These are phyloP conservation scores for Nycticebus coucang DNA, from an alignment of 2,113 vertebrate genomes.

Conservation along the genomic window DNA sequence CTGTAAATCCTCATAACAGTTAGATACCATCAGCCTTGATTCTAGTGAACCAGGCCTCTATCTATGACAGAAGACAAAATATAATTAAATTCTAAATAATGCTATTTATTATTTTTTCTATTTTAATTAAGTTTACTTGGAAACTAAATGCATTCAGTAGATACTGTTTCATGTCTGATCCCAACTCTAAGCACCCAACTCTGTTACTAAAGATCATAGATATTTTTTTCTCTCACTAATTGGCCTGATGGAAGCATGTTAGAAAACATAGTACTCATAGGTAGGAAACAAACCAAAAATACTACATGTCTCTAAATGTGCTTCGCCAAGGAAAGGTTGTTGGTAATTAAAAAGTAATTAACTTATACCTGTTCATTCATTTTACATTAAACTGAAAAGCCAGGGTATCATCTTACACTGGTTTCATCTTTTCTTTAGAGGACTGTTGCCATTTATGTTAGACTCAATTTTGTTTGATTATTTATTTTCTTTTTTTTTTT, in stretches of 20 bases:
- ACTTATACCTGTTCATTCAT: not conserved
- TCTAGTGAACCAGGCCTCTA: not conserved
- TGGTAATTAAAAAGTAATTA: not conserved
- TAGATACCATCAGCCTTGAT: not conserved
- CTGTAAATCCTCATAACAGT: not conserved
- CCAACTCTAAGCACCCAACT: not conserved
- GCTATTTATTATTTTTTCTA: constrained; percentile 9
- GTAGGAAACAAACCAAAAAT: not conserved
- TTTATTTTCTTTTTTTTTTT: no score
- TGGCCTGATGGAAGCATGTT: not conserved
- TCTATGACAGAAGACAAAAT: not conserved
- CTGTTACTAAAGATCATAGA: not conserved
- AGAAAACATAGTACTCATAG: not conserved
- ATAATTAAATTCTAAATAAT: not conserved
- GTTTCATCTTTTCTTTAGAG: not conserved
- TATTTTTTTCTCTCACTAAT: not conserved
- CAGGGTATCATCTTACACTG: not conserved
- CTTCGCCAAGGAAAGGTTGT: not conserved
- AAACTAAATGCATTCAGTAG: not conserved
- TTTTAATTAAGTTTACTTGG: not conserved
- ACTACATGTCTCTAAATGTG: not conserved
- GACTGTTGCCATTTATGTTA: not conserved
- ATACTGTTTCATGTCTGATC: not conserved
- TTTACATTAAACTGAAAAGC: constrained; percentile 5
- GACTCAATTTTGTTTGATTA: constrained; percentile 25